phyloP scores from a whole-genome alignment of 2,113 vertebrate genomes.

The Charadrius vociferus region DNA sequence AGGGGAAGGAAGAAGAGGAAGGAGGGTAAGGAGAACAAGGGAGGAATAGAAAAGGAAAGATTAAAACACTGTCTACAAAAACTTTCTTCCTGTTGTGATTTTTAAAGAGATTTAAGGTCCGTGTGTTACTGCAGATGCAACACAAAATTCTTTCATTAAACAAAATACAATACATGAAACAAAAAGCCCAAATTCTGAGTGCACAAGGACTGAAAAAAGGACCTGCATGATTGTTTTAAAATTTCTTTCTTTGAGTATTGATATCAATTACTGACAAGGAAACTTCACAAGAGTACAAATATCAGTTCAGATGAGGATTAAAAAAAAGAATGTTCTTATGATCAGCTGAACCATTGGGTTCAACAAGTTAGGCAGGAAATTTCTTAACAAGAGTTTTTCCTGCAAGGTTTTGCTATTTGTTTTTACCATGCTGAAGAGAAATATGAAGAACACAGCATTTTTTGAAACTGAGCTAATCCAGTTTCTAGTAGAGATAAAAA shows the following conservation, averaged over 20 bases:
- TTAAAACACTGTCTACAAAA: neutral
- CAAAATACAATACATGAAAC: neutral
- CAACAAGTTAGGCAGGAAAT: neutral
- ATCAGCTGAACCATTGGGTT: neutral
- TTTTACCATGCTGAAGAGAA: neutral
- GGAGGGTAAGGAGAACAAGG: neutral
- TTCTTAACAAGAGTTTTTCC: neutral
- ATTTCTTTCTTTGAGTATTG: neutral
- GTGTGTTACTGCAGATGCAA: neutral
- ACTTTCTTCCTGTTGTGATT: neutral
- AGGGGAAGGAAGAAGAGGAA: neutral
- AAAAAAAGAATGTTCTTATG: neutral
- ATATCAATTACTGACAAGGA: neutral
- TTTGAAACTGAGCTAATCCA: slow-evolving; percentile 11
- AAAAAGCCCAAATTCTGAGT: neutral
- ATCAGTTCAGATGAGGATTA: neutral
- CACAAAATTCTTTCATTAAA: neutral
- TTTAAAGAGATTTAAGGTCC: neutral
- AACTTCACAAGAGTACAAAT: neutral
- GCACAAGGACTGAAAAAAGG: neutral
- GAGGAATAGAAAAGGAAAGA: neutral
- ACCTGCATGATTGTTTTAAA: neutral
- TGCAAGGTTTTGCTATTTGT: neutral
- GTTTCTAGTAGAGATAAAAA: slow-evolving; percentile 39
- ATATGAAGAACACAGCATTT: neutral